Evolutionary conservation across 1,140 invertebrate species (phyloP).

Genomic region (Amphibalanus amphitrite): DNA sequence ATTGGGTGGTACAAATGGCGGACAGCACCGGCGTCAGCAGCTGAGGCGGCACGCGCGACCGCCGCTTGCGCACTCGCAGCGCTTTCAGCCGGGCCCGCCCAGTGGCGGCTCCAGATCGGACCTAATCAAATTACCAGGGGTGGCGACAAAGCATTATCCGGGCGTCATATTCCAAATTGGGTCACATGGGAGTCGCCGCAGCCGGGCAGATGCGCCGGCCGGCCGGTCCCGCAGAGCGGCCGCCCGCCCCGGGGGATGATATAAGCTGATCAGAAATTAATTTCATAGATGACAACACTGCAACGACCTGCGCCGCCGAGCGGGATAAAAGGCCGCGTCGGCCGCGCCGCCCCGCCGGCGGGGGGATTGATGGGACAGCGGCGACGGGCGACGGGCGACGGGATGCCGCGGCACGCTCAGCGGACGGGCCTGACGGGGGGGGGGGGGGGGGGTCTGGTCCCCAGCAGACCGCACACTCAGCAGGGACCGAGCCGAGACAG

Average conservation of each 20-base stretch:
- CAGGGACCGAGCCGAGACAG: no score
- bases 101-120: not conserved
- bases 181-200: not conserved
- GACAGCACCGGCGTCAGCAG: not conserved
- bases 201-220: not conserved
- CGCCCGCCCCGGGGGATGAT: not conserved
- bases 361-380: no score
- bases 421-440: no score
- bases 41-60: no score
- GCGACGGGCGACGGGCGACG: no score
- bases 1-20: not conserved
- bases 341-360: no score
- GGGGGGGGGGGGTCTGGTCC: no score
- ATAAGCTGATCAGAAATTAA: not conserved
- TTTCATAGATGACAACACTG: slow-evolving; percentile 1
- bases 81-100: not conserved
- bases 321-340: not conserved
- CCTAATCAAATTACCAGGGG: not conserved
- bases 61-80: not conserved
- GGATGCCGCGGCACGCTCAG: no score
- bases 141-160: not conserved
- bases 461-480: no score
- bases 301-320: not conserved
- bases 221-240: not conserved
- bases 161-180: not conserved